These are phyloP conservation scores for Lota lota DNA, from an alignment of 2,113 vertebrate genomes.

Conservation along the genomic window DNA sequence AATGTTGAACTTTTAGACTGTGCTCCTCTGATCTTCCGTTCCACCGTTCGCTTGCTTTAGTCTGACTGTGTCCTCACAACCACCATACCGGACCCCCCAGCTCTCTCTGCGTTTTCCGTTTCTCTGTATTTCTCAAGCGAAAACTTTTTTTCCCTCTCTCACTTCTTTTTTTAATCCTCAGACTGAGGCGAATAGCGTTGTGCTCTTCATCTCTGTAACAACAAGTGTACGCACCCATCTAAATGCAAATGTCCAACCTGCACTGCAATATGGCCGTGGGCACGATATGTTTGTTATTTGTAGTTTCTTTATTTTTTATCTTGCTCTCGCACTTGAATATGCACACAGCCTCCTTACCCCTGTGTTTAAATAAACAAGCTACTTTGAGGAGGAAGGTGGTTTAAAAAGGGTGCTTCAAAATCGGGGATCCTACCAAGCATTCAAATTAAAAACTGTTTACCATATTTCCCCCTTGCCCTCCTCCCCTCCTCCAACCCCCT, in stretches of 20 bases:
- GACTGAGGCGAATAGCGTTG: slow-evolving; percentile 47
- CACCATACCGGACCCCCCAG: slow-evolving; percentile 1
- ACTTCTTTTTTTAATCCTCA: slow-evolving; percentile 40
- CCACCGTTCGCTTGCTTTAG: too few relatives aligned
- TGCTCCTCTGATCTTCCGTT: too few relatives aligned
- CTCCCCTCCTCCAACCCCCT: neutral
- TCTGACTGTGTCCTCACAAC: neutral
- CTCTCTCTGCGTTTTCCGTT: neutral
- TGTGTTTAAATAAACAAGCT: slow-evolving; percentile 32
- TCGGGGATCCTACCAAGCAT: slow-evolving; percentile 3
- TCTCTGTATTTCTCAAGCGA: slow-evolving; percentile 5
- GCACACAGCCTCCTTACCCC: slow-evolving; percentile 7
- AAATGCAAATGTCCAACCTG: slow-evolving; percentile 81
- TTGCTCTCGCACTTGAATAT: neutral
- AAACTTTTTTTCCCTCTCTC: slow-evolving; percentile 5
- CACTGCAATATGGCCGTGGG: slow-evolving; percentile 37
- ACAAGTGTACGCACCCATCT: slow-evolving; percentile 75
- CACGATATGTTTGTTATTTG: slow-evolving; percentile 18
- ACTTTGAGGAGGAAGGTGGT: slow-evolving; percentile 19
- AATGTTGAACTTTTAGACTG: too few relatives aligned
- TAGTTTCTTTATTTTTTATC: slow-evolving; percentile 3
- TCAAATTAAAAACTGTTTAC: slow-evolving; percentile 21
- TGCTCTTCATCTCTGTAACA: slow-evolving; percentile 59
- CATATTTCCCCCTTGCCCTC: slow-evolving; percentile 10
- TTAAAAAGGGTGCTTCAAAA: slow-evolving; percentile 14